Conservation (phyloP, 2,888 invertebrate species). For the Deroplatys truncata region DNA sequence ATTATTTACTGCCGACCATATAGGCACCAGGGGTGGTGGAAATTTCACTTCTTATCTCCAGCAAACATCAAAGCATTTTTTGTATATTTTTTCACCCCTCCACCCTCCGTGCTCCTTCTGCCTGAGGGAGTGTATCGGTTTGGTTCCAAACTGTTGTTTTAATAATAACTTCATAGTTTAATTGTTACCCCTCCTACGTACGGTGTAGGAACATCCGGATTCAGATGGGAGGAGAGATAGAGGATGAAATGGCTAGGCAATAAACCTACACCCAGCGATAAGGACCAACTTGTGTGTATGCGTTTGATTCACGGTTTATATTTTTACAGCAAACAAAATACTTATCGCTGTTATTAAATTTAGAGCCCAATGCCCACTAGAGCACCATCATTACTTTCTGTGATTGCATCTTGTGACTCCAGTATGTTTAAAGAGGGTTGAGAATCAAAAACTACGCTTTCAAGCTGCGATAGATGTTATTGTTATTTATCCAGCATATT, state of each 20-base stretch:
- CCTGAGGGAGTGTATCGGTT: background rate
- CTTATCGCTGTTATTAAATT: background rate
- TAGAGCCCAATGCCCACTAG: background rate
- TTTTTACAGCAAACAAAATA: background rate
- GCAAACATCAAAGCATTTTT: constrained; percentile 4
- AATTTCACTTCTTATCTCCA: constrained; percentile 1
- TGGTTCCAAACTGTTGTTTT: background rate
- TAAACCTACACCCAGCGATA: background rate
- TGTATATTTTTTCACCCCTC: background rate
- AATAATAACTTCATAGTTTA: constrained; percentile 23
- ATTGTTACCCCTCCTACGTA: constrained; percentile 13
- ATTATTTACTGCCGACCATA: constrained; percentile 12
- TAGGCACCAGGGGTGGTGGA: background rate
- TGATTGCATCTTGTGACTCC: no score
- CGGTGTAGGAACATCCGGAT: background rate
- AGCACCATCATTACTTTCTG: no score
- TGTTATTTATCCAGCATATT: no score
- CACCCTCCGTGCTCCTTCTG: background rate
- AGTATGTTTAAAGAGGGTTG: no score
- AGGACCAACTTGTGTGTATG: background rate
- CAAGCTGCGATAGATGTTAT: no score
- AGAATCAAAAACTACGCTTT: no score
- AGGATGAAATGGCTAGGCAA: background rate
- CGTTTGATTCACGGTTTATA: background rate
- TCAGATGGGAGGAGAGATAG: background rate